A percentile compares a stretch with the other conserved stretches of the same genome.
These are phyloP conservation scores for Chloroceryle aenea DNA, from an alignment of 2,113 vertebrate genomes.

Conservation along the genomic window DNA sequence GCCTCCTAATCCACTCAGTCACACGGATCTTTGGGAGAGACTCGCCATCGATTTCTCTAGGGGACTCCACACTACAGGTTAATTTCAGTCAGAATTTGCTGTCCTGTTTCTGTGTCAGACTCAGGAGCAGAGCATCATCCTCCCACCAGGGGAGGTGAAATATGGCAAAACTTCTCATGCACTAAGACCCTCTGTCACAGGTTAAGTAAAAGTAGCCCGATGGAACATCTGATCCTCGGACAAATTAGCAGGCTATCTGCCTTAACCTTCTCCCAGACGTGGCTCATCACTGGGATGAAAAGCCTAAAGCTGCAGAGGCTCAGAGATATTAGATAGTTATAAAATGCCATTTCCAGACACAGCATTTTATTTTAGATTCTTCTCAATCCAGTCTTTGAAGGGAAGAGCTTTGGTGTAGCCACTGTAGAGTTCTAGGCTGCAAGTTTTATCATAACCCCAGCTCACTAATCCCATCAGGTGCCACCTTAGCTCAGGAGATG, in stretches of 20 bases:
- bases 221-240: background rate
- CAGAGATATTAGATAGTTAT: background rate
- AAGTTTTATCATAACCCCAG: conserved; percentile 93
- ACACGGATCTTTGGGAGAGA: background rate
- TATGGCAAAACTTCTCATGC: background rate
- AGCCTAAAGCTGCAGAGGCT: conserved; percentile 24
- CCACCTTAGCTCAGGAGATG: conserved; percentile 81
- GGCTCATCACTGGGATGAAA: conserved; percentile 42
- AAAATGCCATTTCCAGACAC: background rate
- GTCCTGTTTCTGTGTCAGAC: background rate
- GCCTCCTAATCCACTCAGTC: background rate
- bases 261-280: background rate
- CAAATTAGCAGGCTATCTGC: conserved; percentile 5
- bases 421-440: conserved; percentile 88
- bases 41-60: background rate
- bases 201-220: background rate
- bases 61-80: background rate
- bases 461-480: conserved; percentile 93
- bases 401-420: conserved; percentile 89
- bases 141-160: conserved; percentile 51
- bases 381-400: conserved; percentile 96
- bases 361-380: conserved; percentile 87
- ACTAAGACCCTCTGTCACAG: background rate
- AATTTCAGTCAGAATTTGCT: background rate
- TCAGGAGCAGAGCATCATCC: background rate